Evolutionary conservation across 2,888 invertebrate species (phyloP), one percentile per base, ranked within the genome.

Genomic region (Andrena flavipes): DNA sequence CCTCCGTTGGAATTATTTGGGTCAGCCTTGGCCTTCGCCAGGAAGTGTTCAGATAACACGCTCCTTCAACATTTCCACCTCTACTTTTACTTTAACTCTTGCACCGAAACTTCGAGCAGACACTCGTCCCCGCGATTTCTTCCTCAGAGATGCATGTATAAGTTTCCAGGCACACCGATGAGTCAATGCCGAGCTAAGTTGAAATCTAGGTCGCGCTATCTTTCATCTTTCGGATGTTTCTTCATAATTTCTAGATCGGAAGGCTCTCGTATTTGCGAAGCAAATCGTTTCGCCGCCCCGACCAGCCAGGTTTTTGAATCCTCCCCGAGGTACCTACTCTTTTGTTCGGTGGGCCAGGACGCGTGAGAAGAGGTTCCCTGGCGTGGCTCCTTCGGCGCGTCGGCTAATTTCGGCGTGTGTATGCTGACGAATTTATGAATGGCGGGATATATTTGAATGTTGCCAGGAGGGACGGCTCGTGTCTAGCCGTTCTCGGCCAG

Each of bases 391-490:
- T 23, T 65, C 56, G 81, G 63, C 71, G 51, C 79, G 85, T 68
- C 84, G 23, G 76, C 89, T 89, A 92, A 92, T 91, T 92, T 92
- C 88, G 88, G 90, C 85, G 86, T 70, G 83, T 68, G 77, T 90
- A 86, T 89, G 79, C 90, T 92, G 93, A 93, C 92, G 93, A 93
- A 94, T 93, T 93, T 94, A 93, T 93, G 93, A 93, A 93, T 92
- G 92, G 91, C 83, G 88, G 89, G 90, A 86, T 73, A 92, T 90
- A 94, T 94, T 94, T 93, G 93, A 94, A 94, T 93, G 92, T 93
- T 93, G 93, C 92, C 92, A 90, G 89, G 88, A 92, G 93, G 93
- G 93, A 93, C 93, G 93, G 91, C 86, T 90, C 90, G 85, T 87
- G 92, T 93, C 92, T 93, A 93, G 92, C 90, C 80, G 60, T 62